These are phyloP conservation scores for Campylorhamphus procurvoides DNA, from an alignment of 2,113 vertebrate genomes.

Conservation along the genomic window DNA sequence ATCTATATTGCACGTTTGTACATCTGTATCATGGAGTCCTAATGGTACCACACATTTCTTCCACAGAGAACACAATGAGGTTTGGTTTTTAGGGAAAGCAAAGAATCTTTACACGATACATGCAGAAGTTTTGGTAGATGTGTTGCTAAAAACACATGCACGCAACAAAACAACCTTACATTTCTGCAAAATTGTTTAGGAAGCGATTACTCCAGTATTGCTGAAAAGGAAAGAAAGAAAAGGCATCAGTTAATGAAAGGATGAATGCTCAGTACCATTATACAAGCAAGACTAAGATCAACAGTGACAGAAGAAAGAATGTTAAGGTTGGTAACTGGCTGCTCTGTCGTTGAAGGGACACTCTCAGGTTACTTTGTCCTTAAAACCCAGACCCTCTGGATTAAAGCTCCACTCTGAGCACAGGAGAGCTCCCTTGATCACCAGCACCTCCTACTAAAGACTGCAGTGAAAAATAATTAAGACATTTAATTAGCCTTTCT, in stretches of 20 bases:
- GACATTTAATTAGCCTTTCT: background rate
- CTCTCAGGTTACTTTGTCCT: conserved; percentile 38
- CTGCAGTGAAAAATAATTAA: background rate
- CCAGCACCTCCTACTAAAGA: background rate
- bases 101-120: conserved; percentile 79
- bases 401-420: background rate
- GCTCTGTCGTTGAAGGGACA: conserved; percentile 26
- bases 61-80: conserved; percentile 76
- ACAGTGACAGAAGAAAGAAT: conserved; percentile 59
- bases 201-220: conserved; percentile 88
- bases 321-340: conserved; percentile 11
- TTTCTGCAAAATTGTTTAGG: conserved; percentile 87
- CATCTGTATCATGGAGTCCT: conserved; percentile 75
- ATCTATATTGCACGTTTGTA: conserved; percentile 77
- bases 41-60: conserved; percentile 77
- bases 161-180: conserved; percentile 90
- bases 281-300: conserved; percentile 61
- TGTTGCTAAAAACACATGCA: conserved; percentile 94
- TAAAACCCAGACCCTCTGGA: background rate
- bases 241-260: conserved; percentile 67
- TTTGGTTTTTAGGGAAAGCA: conserved; percentile 66
- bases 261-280: conserved; percentile 31
- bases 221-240: conserved; percentile 87
- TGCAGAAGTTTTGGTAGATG: conserved; percentile 89
- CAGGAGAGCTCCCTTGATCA: background rate